Evolutionary conservation across 2,113 vertebrate genomes (phyloP), one percentile per base, ranked within the genome.

Genomic region (Petaurus breviceps): DNA sequence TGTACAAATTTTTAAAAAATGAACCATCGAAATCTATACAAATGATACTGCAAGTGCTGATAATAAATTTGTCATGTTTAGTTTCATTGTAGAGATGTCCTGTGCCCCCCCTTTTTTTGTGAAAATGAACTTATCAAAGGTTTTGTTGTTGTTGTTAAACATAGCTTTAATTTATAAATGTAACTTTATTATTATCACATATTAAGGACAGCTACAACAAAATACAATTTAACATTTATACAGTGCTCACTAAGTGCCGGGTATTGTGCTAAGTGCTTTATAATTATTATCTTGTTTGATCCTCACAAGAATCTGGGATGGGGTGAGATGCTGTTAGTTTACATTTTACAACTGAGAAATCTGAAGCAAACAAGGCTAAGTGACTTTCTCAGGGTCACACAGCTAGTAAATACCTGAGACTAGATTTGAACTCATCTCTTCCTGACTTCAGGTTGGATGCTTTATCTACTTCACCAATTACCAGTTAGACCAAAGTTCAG

Each of bases 61-160:
- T 0, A 26, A 2, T 46, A 96, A 97, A 57, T 92, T 93, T 92
- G 16, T 84, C 47, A 51, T 94, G 23, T 94, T 96, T 92, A 92
- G 37, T 93, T 98, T 96, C 11, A 47, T 0, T 43, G 53, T 46
- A 94, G 12, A 97, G 0, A 8, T 92, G 4, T 3, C n/a, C 51
- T 91, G 14, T 96, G 50, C 8, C 25, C 9, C 52, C 14, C 3
- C 95, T 96, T 49, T 7, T 94, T 97, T 51, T 77, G 23, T 0
- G 0, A 53, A 92, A 97, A 96, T 89, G 22, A 92, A 1, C 90
- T 96, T 93, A 94, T 93, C 8, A 95, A 96, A 9, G 2, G 16
- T 68, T 37, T 68, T 61, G 8, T 61, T 92, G 84, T 47, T 90
- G 1, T 96, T 98, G 97, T 90, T 94, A n/a, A 97, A 1, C 1